Evolutionary conservation across 1,140 invertebrate species (phyloP).

Genomic region (Phenacoccus solenopsis): DNA sequence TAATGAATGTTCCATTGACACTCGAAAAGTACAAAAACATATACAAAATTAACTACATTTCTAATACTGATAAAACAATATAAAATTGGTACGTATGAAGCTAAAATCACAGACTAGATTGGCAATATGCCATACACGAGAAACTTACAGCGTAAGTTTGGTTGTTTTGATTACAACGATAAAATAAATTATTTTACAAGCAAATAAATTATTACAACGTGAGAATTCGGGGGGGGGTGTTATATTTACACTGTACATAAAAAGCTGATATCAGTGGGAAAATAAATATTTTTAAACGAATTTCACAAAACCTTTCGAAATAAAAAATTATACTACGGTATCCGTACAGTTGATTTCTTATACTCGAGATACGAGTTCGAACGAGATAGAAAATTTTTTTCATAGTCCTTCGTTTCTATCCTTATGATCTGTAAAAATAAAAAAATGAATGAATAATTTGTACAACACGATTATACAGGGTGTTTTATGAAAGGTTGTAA

Average conservation of each 20-base stretch:
- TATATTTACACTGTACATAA: background rate
- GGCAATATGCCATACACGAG: background rate
- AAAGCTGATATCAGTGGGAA: background rate
- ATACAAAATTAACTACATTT: background rate
- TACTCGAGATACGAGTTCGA: too few relatives aligned
- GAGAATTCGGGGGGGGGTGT: too few relatives aligned
- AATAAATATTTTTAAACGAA: background rate
- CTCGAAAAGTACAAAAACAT: constrained; percentile 9
- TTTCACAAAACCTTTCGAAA: background rate
- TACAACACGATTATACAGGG: too few relatives aligned
- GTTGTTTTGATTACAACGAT: background rate
- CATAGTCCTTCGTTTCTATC: constrained; percentile 13
- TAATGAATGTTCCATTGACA: background rate
- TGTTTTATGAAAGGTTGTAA: too few relatives aligned
- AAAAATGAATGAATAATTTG: too few relatives aligned
- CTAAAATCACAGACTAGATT: background rate
- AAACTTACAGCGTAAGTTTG: background rate
- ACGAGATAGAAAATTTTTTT: too few relatives aligned
- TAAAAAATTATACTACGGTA: background rate
- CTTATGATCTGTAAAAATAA: background rate
- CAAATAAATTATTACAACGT: too few relatives aligned
- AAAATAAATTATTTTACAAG: background rate
- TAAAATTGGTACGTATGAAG: background rate
- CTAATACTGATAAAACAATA: background rate
- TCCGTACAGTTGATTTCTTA: background rate